Base-by-base conservation (phyloP, 1,140 invertebrate genomes). In the Steinernema khuongi region DNA sequence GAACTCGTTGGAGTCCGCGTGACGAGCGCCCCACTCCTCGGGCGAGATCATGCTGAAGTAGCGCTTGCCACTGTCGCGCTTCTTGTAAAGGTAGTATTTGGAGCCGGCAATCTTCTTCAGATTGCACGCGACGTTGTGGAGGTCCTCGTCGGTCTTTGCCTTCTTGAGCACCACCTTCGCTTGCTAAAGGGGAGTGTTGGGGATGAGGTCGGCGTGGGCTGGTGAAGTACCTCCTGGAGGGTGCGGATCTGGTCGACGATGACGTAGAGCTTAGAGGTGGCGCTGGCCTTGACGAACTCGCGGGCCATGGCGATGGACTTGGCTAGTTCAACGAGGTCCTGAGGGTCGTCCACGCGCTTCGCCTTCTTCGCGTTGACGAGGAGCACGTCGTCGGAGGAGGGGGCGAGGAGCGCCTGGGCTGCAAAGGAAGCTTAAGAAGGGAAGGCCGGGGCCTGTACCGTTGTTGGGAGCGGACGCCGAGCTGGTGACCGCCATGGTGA, bases 1-100 rank as follows among this genome's bases (percentile, higher is more conserved):
- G 79, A 88, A 90, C 30, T 85, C 83, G 78, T 91, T 90, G 36
- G 36, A 11, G 22, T 71, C 50, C 30, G 78, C 77, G 33, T 79
- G 87, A 0, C 85, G 84, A 18, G 80, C 71, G 43, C 88, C 89
- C 90, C 91, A 91, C 83, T 91, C 90, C 90, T 91, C 83, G 41
- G 91, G 91, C 74, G 90, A 91, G 11, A 92, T 80, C 86, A 92
- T 90, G 33, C 91, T 91, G 77, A 92, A 90, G 84, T 91, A 91
- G 91, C 1, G 89, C 89, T 70, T 88, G 77, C 84, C 89, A 26
- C 71, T 72, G 30, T 75, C 67, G 18, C 17, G 1, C 44, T 41
- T 86, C 83, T 90, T 80, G 83, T 91, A 92, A 29, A 92, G 85
- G 84, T 92, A 90, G 85, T 92, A 92, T 50, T 89, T 87, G 18